Evolutionary conservation across 1,140 invertebrate species (phyloP).

Genomic region (Drosophila kanapiae): DNA sequence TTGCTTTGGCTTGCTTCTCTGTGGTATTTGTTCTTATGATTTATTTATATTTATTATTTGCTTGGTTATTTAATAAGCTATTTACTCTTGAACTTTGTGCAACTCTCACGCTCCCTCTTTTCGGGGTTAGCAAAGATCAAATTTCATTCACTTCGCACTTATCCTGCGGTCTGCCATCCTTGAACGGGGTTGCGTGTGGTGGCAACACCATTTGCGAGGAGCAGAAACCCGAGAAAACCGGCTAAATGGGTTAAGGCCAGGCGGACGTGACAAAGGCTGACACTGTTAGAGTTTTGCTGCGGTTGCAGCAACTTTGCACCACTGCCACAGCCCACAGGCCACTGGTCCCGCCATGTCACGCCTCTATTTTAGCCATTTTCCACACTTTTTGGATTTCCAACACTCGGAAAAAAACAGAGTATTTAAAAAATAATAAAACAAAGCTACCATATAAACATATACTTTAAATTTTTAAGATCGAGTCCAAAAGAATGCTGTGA

Average conservation of each 20-base stretch:
- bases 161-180: conserved; percentile 10
- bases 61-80: conserved; percentile 14
- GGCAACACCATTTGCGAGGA: conserved; percentile 2
- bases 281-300: conserved; percentile 46
- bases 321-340: background rate
- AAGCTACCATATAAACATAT: background rate
- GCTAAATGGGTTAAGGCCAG: conserved; percentile 44
- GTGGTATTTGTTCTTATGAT: background rate
- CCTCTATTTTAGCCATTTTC: conserved; percentile 2
- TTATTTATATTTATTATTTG: conserved; percentile 12
- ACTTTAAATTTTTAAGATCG: no score
- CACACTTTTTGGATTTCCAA: conserved; percentile 3
- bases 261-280: conserved; percentile 47
- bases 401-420: background rate
- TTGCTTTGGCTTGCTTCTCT: background rate
- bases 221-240: conserved; percentile 1
- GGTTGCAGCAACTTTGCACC: conserved; percentile 41
- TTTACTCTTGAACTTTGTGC: conserved; percentile 12
- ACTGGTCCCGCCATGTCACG: conserved; percentile 2
- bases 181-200: background rate
- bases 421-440: no score
- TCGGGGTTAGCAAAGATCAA: conserved; percentile 23
- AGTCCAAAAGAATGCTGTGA: no score
- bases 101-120: background rate
- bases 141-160: conserved; percentile 41